Conservation (phyloP, 2,113 vertebrate species). For the Cryptotis parvus region DNA sequence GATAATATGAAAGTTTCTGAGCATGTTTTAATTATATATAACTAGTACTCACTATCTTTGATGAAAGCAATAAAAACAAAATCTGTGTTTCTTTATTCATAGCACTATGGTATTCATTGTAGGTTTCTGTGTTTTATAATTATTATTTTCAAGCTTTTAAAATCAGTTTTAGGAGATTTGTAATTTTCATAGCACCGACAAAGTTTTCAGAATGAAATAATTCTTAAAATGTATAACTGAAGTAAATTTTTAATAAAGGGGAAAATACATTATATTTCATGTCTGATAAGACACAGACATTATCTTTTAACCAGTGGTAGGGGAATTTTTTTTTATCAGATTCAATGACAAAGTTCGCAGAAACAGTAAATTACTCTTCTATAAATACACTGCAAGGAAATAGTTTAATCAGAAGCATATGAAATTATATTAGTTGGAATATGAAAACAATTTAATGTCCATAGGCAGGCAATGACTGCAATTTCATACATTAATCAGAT, state of each 20-base stretch:
- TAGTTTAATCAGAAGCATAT: background rate
- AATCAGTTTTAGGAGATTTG: background rate
- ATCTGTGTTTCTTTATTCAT: background rate
- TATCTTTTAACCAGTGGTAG: conserved; percentile 3
- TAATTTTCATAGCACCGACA: background rate
- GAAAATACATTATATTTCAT: background rate
- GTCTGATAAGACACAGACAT: background rate
- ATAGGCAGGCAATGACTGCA: background rate
- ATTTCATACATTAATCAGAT: conserved; percentile 5
- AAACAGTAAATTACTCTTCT: background rate
- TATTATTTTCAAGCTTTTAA: conserved; percentile 22
- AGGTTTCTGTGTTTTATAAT: background rate
- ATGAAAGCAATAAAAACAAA: background rate
- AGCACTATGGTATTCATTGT: background rate
- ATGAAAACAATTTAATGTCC: background rate
- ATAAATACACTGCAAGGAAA: conserved; percentile 11
- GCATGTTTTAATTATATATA: background rate
- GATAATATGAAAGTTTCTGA: background rate
- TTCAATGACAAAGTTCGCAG: background rate
- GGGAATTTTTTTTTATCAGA: background rate
- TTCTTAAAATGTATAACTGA: background rate
- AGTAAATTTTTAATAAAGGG: background rate
- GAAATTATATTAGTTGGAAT: background rate
- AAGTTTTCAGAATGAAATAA: background rate
- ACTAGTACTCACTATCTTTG: background rate